Percentiles rank a stretch among this genome's conserved stretches.
Conservation (phyloP, 2,113 vertebrate genomes). For the Charadrius vociferus region DNA sequence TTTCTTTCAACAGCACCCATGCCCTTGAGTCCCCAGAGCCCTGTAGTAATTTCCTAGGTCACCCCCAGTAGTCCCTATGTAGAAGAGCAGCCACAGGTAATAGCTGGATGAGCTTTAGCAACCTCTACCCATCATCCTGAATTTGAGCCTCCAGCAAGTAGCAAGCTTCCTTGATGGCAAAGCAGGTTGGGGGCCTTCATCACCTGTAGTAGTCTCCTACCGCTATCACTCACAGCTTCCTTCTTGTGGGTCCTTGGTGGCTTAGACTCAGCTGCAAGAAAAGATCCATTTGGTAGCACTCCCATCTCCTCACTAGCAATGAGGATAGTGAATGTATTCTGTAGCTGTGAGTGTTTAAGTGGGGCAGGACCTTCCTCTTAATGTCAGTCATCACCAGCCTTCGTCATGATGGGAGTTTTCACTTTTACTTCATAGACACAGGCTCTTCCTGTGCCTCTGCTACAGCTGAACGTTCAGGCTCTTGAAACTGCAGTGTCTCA, state of each 20-base stretch:
- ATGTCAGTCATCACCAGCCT: neutral
- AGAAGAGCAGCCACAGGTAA: neutral
- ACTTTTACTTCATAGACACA: neutral
- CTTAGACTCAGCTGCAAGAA: neutral
- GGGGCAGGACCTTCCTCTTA: neutral
- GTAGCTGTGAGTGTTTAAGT: neutral
- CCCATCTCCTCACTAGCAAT: neutral
- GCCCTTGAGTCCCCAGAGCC: neutral
- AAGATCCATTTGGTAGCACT: neutral
- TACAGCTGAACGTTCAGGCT: neutral
- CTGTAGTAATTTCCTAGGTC: neutral
- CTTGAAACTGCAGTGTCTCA: neutral
- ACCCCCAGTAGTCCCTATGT: neutral
- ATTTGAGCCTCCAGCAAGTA: neutral
- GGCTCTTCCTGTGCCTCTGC: neutral
- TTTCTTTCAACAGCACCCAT: too few relatives aligned
- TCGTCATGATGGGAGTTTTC: neutral
- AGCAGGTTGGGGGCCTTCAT: neutral
- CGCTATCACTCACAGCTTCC: fast-evolving
- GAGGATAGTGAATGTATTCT: neutral
- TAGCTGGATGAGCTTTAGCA: neutral
- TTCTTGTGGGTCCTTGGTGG: neutral
- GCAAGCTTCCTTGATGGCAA: neutral
- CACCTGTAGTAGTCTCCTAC: too few relatives aligned
- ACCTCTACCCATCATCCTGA: neutral